phyloP scores from a whole-genome alignment of 2,888 invertebrate species.

The Drosophila helvetica region DNA sequence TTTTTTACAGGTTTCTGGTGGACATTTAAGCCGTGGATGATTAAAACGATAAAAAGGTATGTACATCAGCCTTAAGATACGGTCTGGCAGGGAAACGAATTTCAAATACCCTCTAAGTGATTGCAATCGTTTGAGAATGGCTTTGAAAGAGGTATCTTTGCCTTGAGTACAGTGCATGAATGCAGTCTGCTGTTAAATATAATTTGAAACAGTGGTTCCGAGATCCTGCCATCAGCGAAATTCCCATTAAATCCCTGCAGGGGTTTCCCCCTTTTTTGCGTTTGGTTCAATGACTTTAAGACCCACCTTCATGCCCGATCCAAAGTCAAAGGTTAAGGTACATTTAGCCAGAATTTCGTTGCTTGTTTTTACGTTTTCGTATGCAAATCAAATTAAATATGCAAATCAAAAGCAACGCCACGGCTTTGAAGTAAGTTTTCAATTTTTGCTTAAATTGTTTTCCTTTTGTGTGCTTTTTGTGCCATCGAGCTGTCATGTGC shows the following conservation, averaged over 20 bases:
- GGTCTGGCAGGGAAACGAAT: background rate
- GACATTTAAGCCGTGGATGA: slow-evolving; percentile 48
- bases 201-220: no score
- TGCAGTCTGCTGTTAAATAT: no score
- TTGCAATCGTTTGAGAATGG: no score
- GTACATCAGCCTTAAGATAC: slow-evolving; percentile 29
- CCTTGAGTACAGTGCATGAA: no score
- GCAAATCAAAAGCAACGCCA: slow-evolving; percentile 58
- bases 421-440: slow-evolving; percentile 61
- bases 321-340: background rate
- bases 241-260: no score
- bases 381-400: slow-evolving; percentile 73
- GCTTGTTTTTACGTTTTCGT: slow-evolving; percentile 17
- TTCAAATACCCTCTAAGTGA: background rate
- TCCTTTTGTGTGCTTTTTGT: slow-evolving; percentile 37
- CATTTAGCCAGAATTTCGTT: slow-evolving; percentile 2
- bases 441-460: slow-evolving; percentile 50
- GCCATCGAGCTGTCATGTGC: slow-evolving; percentile 37
- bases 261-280: background rate
- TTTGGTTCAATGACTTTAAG: background rate
- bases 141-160: no score
- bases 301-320: background rate
- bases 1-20: slow-evolving; percentile 32
- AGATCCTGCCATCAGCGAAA: no score
- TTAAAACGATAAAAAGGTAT: slow-evolving; percentile 72